Conservation (phyloP, 2,888 invertebrate genomes). For the Fissipunctia ypsillon region DNA sequence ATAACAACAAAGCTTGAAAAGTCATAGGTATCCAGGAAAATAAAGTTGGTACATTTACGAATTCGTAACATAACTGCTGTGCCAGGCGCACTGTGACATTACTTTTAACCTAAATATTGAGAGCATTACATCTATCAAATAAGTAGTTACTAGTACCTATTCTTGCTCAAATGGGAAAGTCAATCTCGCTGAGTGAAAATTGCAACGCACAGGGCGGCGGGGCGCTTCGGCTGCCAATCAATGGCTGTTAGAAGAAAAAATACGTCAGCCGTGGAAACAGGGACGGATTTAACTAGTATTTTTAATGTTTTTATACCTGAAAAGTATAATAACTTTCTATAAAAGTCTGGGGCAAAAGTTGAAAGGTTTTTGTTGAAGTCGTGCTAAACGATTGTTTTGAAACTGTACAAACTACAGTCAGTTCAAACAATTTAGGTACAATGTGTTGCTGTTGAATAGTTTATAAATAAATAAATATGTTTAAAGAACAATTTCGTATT, state of each 20-base stretch:
- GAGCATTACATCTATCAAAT: neutral
- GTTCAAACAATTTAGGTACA: neutral
- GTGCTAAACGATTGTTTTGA: neutral
- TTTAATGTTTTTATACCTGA: neutral
- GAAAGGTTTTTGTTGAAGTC: no score
- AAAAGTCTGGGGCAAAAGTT: no score
- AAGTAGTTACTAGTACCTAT: conserved; percentile 24
- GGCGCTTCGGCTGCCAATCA: conserved; percentile 60
- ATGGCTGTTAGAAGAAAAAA: conserved; percentile 60
- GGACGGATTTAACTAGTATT: conserved; percentile 11
- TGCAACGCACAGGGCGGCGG: conserved; percentile 51
- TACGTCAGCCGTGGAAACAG: conserved; percentile 46
- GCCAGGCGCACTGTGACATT: neutral
- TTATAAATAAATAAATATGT: neutral
- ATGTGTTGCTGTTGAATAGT: neutral
- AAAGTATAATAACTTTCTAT: no score
- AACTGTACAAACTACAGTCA: neutral
- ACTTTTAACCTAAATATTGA: neutral
- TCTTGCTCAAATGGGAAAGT: conserved; percentile 51
- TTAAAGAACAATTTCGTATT: no score
- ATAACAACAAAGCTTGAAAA: neutral
- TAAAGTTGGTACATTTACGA: neutral
- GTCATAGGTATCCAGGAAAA: neutral
- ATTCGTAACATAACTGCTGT: neutral
- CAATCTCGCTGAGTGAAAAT: conserved; percentile 64